These are phyloP conservation scores for Suncus etruscus DNA, from an alignment of 2,113 vertebrate genomes.

Conservation along the genomic window DNA sequence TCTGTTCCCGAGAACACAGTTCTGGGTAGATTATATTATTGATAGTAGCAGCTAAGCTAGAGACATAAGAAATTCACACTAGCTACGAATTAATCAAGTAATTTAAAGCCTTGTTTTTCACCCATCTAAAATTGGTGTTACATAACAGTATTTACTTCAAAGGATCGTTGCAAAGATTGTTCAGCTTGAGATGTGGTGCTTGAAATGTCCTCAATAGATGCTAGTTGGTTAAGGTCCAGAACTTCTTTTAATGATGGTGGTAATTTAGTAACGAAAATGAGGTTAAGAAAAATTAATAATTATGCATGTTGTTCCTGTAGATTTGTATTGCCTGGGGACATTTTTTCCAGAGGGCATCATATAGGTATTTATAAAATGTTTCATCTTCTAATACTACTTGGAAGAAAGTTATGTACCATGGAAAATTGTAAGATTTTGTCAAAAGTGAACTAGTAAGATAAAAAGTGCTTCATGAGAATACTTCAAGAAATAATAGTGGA, in stretches of 20 bases:
- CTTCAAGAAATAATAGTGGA: not conserved
- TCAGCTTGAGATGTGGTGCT: not conserved
- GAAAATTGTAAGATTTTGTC: not conserved
- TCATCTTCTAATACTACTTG: not conserved
- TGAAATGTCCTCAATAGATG: constrained; percentile 18
- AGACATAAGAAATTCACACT: not conserved
- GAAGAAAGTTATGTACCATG: constrained; percentile 18
- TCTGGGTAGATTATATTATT: not conserved
- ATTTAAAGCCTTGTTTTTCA: not conserved
- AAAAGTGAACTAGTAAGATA: not conserved
- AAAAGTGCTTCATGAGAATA: not conserved
- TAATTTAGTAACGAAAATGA: constrained; percentile 9
- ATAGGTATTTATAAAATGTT: not conserved
- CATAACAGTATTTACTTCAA: constrained; percentile 11
- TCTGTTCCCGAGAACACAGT: no score
- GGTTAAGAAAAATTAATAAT: not conserved
- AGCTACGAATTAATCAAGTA: not conserved
- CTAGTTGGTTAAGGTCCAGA: not conserved
- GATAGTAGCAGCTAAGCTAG: constrained; percentile 8
- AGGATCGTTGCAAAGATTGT: not conserved
- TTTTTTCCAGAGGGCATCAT: not conserved
- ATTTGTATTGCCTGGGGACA: not conserved
- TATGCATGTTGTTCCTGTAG: not conserved
- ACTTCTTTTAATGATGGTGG: constrained; percentile 29
- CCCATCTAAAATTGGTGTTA: not conserved